Evolutionary conservation across 2,113 vertebrate species (phyloP), one percentile per base, ranked within the genome.

Genomic region (Salvelinus fontinalis): DNA sequence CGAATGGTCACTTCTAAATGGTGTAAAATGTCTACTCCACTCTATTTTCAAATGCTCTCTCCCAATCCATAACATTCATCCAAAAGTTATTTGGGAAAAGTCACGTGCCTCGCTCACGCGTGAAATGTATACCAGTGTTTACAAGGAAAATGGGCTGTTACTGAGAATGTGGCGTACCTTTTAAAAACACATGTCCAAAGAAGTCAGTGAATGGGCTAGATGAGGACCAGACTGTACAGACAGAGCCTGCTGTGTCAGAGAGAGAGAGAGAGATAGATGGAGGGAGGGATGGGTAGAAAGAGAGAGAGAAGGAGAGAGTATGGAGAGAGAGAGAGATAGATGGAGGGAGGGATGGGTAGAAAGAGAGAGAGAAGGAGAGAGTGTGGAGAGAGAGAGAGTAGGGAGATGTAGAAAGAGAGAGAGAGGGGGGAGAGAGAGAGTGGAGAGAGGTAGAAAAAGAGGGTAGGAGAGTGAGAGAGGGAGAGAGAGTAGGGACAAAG

Each of bases 201-300:
- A 48, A 44, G 22, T 65, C 18, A 12, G 59, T 62, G 6, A 77
- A 79, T 68, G 31, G 75, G 67, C 68, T 69, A 71, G 34, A 70
- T 64, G 34, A 64, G 9, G 22, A 49, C 13, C 57, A 71, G 57
- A 70, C 67, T 71, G 59, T 49, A 24, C 29, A 70, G 31, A 57
- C 34, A 18, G 14, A 12, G 31, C 54, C 24, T 60, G 68, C 22
- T 14, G 16, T 67, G 27, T 67, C 12, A 26, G 22, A 27, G 5
- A 34, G 5, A n/a, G n/a, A n/a, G n/a, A 39, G 34, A 3, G 13
- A 14, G 13, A 29, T 4, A 34, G 31, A 29, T 29, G 18, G 54
- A 57, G 12, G 24, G 24, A 24, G 24, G 24, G 24, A 24, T 24
- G 24, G 24, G 24, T 24, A 24, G 24, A 24, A 1, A 24, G 24